These are phyloP conservation scores for Odocoileus virginianus DNA, from an alignment of 2,113 vertebrate species.

Conservation along the genomic window DNA sequence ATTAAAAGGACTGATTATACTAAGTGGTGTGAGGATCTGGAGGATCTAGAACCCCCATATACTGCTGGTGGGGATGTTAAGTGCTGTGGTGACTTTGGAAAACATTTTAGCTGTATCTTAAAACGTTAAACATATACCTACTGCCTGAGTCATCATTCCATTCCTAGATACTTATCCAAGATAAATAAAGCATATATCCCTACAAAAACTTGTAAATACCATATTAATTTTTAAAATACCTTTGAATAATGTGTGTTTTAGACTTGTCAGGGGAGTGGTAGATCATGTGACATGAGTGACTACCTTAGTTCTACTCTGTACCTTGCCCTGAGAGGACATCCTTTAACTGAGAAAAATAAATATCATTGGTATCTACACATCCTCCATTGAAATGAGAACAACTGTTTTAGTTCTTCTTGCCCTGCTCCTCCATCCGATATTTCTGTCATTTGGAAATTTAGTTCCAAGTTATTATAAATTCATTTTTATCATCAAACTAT, in stretches of 20 bases:
- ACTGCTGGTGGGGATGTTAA: neutral
- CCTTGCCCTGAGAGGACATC: neutral
- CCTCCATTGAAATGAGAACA: neutral
- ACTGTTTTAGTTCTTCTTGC: neutral
- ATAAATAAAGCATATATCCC: neutral
- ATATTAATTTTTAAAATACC: neutral
- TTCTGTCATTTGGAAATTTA: neutral
- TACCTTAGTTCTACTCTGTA: neutral
- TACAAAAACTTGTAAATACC: neutral
- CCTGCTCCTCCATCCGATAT: neutral
- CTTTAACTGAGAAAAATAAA: neutral
- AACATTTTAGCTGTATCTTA: neutral
- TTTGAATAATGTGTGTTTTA: neutral
- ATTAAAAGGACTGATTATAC: neutral
- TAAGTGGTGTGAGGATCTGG: neutral
- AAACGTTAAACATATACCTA: neutral
- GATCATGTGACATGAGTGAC: neutral
- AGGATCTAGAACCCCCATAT: neutral
- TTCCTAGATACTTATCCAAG: neutral
- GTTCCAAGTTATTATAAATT: neutral
- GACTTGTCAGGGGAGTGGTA: neutral
- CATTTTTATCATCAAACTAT: neutral
- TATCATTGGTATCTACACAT: neutral
- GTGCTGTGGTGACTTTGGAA: neutral
- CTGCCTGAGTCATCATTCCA: neutral